Evolutionary conservation across 2,888 invertebrate species (phyloP), one percentile per base, ranked within the genome.

Genomic region (Chironomus tentans): DNA sequence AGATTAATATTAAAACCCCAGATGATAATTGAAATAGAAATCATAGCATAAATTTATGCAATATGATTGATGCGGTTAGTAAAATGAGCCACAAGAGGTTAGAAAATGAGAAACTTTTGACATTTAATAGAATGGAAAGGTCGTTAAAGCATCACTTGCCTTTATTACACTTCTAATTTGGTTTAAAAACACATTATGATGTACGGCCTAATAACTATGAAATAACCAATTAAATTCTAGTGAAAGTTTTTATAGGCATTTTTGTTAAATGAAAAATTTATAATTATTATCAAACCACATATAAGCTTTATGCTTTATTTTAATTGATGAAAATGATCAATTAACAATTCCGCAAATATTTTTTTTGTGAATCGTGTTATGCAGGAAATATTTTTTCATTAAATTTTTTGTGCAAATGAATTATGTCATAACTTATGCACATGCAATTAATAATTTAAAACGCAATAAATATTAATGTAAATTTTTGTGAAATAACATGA

Each of bases 271-370:
- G 21, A 65, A 65, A 65, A 5, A 3, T 10, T 65, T 65, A 13
- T 21, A 24, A 24, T 24, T 24, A 21, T 24, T 65, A 13, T 21
- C 18, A 21, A 13, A 10, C 22, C 65, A n/a, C 18, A 24, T 13
- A 65, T 21, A 21, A 10, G 21, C 21, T 65, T 65, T 21, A 56
- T 56, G 15, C 56, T 15, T 56, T 56, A 18, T 18, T 56, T 56
- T 56, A n/a, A 65, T 65, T 65, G 65, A 65, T 65, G 22, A 65
- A 65, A 65, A 65, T 22, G 21, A 65, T 65, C 65, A 65, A 65
- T 65, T 65, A 22, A 24, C 65, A 65, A 56, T 56, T 56, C 56
- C 56, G 56, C 24, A 65, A 62, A 62, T 12, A 18, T 21, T 22
- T 50, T 7, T 50, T 50, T n/a, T 10, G 28, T 50, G 13, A 38